phyloP scores from a whole-genome alignment of 1,140 invertebrate genomes.

The Cyclargus thomasi region DNA sequence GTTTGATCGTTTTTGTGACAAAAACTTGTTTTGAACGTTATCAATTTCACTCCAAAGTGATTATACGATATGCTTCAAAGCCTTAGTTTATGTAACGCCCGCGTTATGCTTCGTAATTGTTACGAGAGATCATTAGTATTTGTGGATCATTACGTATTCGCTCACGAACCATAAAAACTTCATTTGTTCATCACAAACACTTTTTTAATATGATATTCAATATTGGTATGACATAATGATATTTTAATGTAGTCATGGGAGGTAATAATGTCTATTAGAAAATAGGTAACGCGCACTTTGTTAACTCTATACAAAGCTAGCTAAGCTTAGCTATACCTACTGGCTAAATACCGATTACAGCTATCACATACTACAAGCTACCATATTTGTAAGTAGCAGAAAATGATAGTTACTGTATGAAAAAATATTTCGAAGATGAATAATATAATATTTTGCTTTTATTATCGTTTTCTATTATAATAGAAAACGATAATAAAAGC shows the following conservation, averaged over 20 bases:
- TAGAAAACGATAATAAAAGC: too few species aligned
- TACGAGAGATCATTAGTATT: slow-evolving; percentile 3
- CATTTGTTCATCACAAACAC: neutral
- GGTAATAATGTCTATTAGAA: neutral
- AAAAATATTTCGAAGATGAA: too few species aligned
- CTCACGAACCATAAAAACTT: neutral
- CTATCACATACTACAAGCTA: too few species aligned
- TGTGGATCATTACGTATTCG: neutral
- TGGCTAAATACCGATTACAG: too few species aligned
- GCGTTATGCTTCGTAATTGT: neutral
- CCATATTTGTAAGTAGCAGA: too few species aligned
- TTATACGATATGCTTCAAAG: neutral
- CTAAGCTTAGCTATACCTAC: too few species aligned
- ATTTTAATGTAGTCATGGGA: neutral
- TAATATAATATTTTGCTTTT: too few species aligned
- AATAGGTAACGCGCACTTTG: neutral
- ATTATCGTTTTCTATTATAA: too few species aligned
- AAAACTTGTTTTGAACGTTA: neutral
- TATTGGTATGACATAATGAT: neutral
- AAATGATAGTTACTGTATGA: too few species aligned
- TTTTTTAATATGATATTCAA: neutral
- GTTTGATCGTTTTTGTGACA: neutral
- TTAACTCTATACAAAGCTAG: neutral
- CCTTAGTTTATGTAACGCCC: neutral
- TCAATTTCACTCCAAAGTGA: neutral